Evolutionary conservation across 2,888 invertebrate genomes (phyloP), one percentile per base, ranked within the genome.

Genomic region (Mimachlamys varia): DNA sequence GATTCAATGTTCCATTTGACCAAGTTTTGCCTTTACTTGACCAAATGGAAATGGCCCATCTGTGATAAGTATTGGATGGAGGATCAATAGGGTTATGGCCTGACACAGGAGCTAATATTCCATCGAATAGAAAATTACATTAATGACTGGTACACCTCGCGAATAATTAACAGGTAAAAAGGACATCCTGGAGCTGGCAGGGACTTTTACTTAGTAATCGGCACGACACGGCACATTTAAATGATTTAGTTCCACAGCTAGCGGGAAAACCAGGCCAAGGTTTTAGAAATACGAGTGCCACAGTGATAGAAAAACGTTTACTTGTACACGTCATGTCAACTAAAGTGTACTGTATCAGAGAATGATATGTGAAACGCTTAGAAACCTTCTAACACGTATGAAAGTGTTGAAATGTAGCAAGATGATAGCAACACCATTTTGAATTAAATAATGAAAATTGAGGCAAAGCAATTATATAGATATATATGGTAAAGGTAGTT

Each of bases 21-120:
- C 76, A 76, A 76, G 33, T 76, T 76, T 76, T 76, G 76, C 76
- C 33, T 76, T 76, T 76, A 76, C 76, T 76, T 76, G 76, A 76
- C 76, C 33, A 58, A 58, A 58, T 58, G 58, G 76, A 76, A 76
- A 33, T 76, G 76, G 76, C 76, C 76, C 27, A 76, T 58, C 58
- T 58, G 58, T 58, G 58, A 58, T 58, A 58, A 22, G 58, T 58
- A n/a, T 76, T 76, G 76, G 33, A 4, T 76, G 33, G 15, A 27
- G 76, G 76, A 76, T 76, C 76, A 76, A 76, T 33, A 76, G 17
- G 76, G 12, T 62, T 76, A 33, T 76, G 76, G 76, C 22, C 76
- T 27, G 33, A 33, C 33, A 33, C 76, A 27, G 76, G 15, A 33
- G 76, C 76, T 76, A 76, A 76, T 33, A 76, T 76, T 33, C 76